Evolutionary conservation across 2,888 invertebrate genomes (phyloP), one percentile per base, ranked within the genome.

Genomic region (Vanessa cardui): DNA sequence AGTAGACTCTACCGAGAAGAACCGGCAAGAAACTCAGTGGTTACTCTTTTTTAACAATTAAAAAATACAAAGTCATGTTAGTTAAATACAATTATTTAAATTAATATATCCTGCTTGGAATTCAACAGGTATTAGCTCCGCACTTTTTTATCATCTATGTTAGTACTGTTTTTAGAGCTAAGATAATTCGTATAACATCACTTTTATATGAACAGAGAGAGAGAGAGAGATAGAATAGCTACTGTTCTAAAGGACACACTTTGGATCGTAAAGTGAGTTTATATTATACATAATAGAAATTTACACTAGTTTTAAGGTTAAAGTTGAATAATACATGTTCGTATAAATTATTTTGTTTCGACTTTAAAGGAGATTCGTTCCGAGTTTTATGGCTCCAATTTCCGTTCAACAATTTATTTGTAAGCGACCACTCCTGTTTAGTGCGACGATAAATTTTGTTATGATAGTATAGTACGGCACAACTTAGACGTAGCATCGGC

Each of bases 321-420:
- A 56, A 56, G 33, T 39, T 56, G 39, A 56, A 56, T 56, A 56
- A 56, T 63, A 65, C 62, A 69, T 65, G 39, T 62, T 47, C 52
- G 62, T 67, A 70, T 70, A 70, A 70, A 70, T 71, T 70, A 72
- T 59, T 39, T 54, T 39, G 58, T 65, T 62, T 39, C 60, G 20
- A 44, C 58, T 62, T 39, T 58, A 49, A 50, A 58, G 49, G 56
- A 65, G 46, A 66, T 69, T 64, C 52, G 58, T 68, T 65, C 58
- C 56, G 54, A 65, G 65, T 66, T 67, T 69, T 72, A 70, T 62
- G 50, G 64, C 60, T 44, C 33, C 62, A 64, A 69, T 73, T 70
- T 73, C 73, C 72, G 70, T 63, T 60, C 4, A 9, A 59, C 45
- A 65, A 71, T 68, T 71, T 73, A 71, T 73, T 46, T 63, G 65